Base-by-base conservation (phyloP, 2,113 vertebrate genomes). In the Arenaria interpres region DNA sequence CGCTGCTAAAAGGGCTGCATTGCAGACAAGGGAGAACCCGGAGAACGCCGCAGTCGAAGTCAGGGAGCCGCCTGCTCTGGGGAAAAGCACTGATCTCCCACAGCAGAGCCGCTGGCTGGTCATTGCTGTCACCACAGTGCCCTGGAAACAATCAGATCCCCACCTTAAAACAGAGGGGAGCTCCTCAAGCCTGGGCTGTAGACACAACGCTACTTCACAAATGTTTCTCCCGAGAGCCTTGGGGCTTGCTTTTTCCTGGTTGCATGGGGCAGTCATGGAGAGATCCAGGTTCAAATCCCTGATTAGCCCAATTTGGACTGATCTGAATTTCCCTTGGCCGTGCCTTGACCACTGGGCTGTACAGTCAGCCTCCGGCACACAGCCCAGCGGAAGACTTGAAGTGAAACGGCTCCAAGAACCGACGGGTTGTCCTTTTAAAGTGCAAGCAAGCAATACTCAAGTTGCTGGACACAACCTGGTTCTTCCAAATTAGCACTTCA, bases 201-300 rank as follows among this genome's bases (percentile, higher is more conserved):
- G 43, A 5, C 10, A n/a, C 0, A 2, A 10, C 1, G 3, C 43
- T 53, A 1, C 37, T 59, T 46, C 8, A 56, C 20, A 30, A 32
- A 21, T 54, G 11, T 32, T 75, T 59, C 24, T 13, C 23, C 35
- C 2, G 4, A 48, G 32, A 48, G 32, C 19, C 51, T 37, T 22
- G 66, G 71, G 67, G 37, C 11, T 78, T 59, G 19, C 6, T 66
- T 50, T n/a, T 72, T 43, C 75, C 56, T 12, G 46, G 48, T 41
- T 50, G 63, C 28, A 3, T 4, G 18, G 25, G 50, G 59, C 17
- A 75, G 32, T 10, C 6, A 3, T 2, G 56, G 69, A 82, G 56
- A 89, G 64, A 85, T 35, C 24, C 51, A 37, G 22, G 60, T 77
- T 91, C 54, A 81, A 10, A n/a, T 35, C 64, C 27, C 5, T 32